Percentiles rank a stretch among this genome's conserved stretches.
Evolutionary conservation across 1,140 invertebrate genomes (phyloP).

Genomic region (Oryctes rhinoceros): DNA sequence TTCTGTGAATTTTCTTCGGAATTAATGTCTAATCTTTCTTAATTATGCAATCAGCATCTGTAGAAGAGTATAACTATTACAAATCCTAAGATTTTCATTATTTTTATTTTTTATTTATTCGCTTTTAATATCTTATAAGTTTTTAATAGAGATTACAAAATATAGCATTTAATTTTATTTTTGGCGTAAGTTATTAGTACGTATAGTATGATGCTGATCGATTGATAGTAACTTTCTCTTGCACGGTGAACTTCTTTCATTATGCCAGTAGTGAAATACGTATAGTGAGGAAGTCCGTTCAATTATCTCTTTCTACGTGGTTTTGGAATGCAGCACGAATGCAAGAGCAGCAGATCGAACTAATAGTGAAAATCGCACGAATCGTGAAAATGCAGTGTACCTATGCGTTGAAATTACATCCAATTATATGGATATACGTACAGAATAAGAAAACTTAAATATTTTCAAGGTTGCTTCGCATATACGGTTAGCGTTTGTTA

Average conservation of each 20-base stretch:
- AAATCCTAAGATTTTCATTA: too few species aligned
- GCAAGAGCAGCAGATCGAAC: neutral
- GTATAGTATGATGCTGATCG: too few species aligned
- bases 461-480: conserved; percentile 6
- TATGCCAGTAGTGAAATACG: neutral
- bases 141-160: too few species aligned
- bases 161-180: too few species aligned
- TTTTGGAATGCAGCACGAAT: neutral
- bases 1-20: too few species aligned
- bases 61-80: too few species aligned
- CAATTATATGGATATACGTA: neutral
- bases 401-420: neutral
- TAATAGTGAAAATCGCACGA: neutral
- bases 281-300: neutral
- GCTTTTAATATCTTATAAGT: too few species aligned
- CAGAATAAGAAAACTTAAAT: neutral
- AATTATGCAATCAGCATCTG: too few species aligned
- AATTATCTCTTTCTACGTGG: neutral
- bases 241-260: neutral
- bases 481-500: conserved; percentile 9
- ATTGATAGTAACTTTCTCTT: neutral
- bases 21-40: too few species aligned
- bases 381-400: neutral
- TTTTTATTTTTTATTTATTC: too few species aligned
- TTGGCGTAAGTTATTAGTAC: too few species aligned